These are phyloP conservation scores for Eudyptes chrysolophus DNA, from an alignment of 2,113 vertebrate genomes.

Conservation along the genomic window DNA sequence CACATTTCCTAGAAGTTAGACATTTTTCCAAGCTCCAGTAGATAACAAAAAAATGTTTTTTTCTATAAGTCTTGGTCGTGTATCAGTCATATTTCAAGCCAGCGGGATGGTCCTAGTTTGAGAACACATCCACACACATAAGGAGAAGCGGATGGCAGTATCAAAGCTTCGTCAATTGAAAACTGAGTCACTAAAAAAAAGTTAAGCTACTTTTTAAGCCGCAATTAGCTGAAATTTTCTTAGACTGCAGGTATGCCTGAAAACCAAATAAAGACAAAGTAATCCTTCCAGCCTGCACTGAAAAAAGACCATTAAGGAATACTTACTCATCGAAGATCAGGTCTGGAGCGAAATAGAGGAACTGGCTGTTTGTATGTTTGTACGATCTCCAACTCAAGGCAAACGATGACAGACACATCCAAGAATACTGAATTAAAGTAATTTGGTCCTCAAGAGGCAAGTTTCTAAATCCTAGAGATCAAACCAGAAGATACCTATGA, in stretches of 20 bases:
- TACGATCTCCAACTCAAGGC: slow-evolving; percentile 99
- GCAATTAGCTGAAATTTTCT: slow-evolving; percentile 27
- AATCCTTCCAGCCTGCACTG: slow-evolving; percentile 36
- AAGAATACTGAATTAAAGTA: slow-evolving; percentile 99
- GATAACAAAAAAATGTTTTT: slow-evolving; percentile 41
- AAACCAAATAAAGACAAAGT: slow-evolving; percentile 31
- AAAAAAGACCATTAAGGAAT: slow-evolving; percentile 55
- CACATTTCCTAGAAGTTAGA: slow-evolving; percentile 67
- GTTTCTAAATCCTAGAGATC: slow-evolving; percentile 90
- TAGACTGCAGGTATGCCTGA: not conserved
- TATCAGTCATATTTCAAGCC: slow-evolving; percentile 29
- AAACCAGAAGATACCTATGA: slow-evolving; percentile 64
- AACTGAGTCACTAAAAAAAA: not conserved
- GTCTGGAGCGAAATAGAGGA: slow-evolving; percentile 98
- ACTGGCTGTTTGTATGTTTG: slow-evolving; percentile 98
- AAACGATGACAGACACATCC: slow-evolving; percentile 99
- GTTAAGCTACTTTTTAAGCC: not conserved
- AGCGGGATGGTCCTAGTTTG: slow-evolving; percentile 42
- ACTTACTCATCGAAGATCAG: slow-evolving; percentile 99
- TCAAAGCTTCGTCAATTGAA: not conserved
- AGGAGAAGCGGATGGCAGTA: not conserved
- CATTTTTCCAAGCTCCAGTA: slow-evolving; percentile 44
- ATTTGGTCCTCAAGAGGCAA: slow-evolving; percentile 99
- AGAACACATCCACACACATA: slow-evolving; percentile 26
- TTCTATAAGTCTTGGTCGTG: slow-evolving; percentile 40